Base-by-base conservation (phyloP, 2,797 vertebrate genomes). In the Acridotheres tristis region DNA sequence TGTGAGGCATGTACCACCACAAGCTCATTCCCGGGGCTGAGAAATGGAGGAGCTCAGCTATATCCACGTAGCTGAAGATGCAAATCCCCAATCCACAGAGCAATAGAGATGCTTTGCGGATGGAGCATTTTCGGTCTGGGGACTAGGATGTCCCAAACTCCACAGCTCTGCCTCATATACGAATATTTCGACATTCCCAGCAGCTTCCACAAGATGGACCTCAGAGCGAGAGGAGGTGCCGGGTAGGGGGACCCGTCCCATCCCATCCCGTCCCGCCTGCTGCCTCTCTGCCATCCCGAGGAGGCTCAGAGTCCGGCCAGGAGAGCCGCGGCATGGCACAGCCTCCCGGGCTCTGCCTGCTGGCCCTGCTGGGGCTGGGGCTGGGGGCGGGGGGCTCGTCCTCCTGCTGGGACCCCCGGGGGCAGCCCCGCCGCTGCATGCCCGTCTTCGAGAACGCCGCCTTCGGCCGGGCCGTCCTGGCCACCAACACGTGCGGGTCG, bases 381-480 rank as follows among this genome's bases (percentile, higher is more conserved):
- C 18, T 63, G 42, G 26, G 19, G 20, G 66, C 34, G 3, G 97
- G 97, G 21, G 98, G 96, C n/a, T 98, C 98, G 86, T 98, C 99
- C 42, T 91, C 98, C 54, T 99, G 99, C 89, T 97, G 97, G n/a
- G 98, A 98, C 59, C 96, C 97, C 19, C 96, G 95, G 8, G 98
- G 98, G 3, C 58, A 42, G 42, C 96, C 98, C 3, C 98, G 97
- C 75, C 98, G 98, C 32, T 99, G 99, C 97, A 96, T 99, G 98
- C 99, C 99, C 1, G 98, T 93, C 93, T 99, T 99, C 34, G 98
- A 99, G 97, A 99, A 99, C 8, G 93, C 98, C 0, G 99, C 99
- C 27, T 99, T 99, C 48, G 98, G 98, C 80, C 98, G 97, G 13
- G 97, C 87, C 0, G 98, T 96, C 4, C 82, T 87, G 42, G 98